phyloP scores from a whole-genome alignment of 1,140 invertebrate genomes.

The Oppia nitens region DNA sequence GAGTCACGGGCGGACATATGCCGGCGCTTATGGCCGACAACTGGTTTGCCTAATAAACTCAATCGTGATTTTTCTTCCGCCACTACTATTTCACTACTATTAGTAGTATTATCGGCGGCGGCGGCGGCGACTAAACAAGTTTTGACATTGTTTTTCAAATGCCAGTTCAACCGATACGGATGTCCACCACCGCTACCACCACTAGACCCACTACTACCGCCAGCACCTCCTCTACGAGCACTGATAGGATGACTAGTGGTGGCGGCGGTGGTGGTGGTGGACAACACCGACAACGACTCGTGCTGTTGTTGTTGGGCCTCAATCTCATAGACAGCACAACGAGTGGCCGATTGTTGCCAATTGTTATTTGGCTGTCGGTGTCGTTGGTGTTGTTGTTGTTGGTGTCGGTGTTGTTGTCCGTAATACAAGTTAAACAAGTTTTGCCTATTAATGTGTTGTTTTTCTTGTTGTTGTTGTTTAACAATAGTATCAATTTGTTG shows the following conservation, averaged over 20 bases:
- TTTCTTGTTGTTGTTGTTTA: not conserved
- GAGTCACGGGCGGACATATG: constrained; percentile 40
- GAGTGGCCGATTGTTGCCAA: not conserved
- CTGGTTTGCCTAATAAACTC: not conserved
- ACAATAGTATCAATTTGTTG: not conserved
- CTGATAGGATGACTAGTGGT: not conserved
- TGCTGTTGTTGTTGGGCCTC: too few species aligned
- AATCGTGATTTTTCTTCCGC: not conserved
- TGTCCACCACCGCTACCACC: not conserved
- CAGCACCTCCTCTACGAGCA: not conserved
- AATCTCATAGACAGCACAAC: not conserved
- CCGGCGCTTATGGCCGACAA: not conserved
- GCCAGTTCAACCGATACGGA: not conserved
- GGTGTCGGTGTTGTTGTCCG: too few species aligned
- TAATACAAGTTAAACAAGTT: too few species aligned
- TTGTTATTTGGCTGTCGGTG: not conserved
- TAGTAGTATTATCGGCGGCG: not conserved
- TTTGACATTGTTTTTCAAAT: not conserved
- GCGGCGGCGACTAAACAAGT: not conserved
- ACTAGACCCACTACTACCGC: not conserved
- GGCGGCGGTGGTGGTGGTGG: not conserved
- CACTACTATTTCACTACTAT: not conserved
- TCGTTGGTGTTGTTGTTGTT: too few species aligned
- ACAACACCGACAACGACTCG: not conserved
- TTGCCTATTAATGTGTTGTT: too few species aligned